Conservation (phyloP, 2,797 vertebrate species). For the Avahi laniger region DNA sequence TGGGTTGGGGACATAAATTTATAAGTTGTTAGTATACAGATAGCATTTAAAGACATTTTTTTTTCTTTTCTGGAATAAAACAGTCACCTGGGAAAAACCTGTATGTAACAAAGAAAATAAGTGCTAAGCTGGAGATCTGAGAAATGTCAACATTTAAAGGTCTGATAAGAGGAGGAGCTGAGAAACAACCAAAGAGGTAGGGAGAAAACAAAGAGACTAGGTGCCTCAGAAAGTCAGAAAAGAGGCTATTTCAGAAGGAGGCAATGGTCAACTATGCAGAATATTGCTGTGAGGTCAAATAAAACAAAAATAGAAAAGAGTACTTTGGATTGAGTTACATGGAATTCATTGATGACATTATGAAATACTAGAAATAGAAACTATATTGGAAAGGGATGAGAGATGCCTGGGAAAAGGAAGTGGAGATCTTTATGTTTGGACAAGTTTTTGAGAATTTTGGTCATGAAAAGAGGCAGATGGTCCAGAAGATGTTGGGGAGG, state of each 20-base stretch:
- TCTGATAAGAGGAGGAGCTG: background rate
- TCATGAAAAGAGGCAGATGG: background rate
- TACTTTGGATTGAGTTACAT: background rate
- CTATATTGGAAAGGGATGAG: background rate
- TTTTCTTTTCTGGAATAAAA: background rate
- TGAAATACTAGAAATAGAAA: background rate
- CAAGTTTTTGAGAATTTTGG: background rate
- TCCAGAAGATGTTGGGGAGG: background rate
- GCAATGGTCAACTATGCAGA: background rate
- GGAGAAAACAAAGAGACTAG: background rate
- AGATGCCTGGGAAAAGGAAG: background rate
- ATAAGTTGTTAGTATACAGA: background rate
- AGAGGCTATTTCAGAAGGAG: background rate
- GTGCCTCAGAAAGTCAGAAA: background rate
- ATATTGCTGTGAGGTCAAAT: background rate
- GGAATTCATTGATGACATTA: background rate
- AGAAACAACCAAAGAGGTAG: background rate
- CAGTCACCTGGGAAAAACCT: background rate
- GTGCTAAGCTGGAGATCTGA: background rate
- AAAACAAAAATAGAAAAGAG: background rate
- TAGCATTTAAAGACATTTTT: background rate
- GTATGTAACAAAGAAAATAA: background rate
- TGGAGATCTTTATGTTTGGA: background rate
- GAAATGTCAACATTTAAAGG: slow-evolving; percentile 31
- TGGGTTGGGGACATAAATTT: background rate